Evolutionary conservation across 2,113 vertebrate genomes (phyloP).

Genomic region (Brachyhypopomus occidentalis): DNA sequence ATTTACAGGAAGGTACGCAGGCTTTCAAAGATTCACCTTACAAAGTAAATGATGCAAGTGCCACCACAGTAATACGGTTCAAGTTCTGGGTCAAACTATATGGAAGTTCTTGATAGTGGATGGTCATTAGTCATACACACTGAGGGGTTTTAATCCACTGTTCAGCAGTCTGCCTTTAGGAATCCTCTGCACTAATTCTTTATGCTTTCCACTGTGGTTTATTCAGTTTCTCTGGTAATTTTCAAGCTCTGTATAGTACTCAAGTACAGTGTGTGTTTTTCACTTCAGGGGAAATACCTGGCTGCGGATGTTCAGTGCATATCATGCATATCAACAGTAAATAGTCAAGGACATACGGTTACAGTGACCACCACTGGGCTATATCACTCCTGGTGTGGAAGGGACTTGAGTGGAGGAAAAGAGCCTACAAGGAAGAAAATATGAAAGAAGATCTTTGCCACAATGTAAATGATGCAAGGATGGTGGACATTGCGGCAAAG

Average conservation of each 20-base stretch:
- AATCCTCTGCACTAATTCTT: background rate
- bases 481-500: no score
- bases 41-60: background rate
- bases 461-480: no score
- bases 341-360: no score
- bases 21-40: constrained; percentile 9
- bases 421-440: no score
- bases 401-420: no score
- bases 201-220: background rate
- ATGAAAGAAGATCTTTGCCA: no score
- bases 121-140: constrained; percentile 5
- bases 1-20: background rate
- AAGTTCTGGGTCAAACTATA: background rate
- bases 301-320: background rate
- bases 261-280: background rate
- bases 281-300: background rate
- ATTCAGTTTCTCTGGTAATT: background rate
- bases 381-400: no score
- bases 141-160: background rate
- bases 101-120: background rate
- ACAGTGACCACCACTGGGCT: background rate
- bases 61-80: background rate
- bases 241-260: no score
- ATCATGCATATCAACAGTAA: background rate
- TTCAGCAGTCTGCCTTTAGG: background rate